Evolutionary conservation across 1,140 invertebrate genomes (phyloP).

Genomic region (Papilio polyxenes): DNA sequence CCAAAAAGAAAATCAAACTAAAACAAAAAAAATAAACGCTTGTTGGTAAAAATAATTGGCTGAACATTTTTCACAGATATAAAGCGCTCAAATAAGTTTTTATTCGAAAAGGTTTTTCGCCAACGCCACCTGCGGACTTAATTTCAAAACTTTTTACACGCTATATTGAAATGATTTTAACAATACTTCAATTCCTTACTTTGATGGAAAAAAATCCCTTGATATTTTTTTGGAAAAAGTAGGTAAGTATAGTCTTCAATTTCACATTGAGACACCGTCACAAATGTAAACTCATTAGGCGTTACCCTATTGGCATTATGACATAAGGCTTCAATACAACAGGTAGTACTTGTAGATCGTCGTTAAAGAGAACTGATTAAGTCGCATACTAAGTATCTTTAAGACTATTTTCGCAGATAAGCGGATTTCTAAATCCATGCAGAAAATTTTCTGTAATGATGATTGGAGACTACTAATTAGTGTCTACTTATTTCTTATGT

Average conservation of each 20-base stretch:
- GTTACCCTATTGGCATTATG: not conserved
- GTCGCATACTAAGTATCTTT: no score
- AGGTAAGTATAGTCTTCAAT: not conserved
- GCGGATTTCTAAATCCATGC: not conserved
- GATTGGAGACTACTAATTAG: no score
- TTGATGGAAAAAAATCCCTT: not conserved
- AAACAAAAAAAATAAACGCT: not conserved
- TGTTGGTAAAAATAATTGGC: not conserved
- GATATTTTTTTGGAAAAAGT: not conserved
- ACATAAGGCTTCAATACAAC: not conserved
- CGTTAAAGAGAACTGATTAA: not conserved
- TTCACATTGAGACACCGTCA: not conserved
- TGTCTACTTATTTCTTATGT: no score
- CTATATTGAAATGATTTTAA: not conserved
- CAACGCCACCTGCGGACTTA: not conserved
- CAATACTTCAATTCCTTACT: not conserved
- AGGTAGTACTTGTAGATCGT: not conserved
- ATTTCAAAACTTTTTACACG: not conserved
- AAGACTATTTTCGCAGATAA: no score
- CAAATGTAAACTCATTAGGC: constrained; percentile 16
- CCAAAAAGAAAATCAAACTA: not conserved
- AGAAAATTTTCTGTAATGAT: no score
- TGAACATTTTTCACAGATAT: not conserved
- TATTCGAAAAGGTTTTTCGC: not conserved
- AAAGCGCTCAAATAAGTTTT: constrained; percentile 12